A percentile compares a stretch with the other conserved stretches of the same genome.
phyloP scores from a whole-genome alignment of 2,113 vertebrate genomes.

The Amazona vittata region DNA sequence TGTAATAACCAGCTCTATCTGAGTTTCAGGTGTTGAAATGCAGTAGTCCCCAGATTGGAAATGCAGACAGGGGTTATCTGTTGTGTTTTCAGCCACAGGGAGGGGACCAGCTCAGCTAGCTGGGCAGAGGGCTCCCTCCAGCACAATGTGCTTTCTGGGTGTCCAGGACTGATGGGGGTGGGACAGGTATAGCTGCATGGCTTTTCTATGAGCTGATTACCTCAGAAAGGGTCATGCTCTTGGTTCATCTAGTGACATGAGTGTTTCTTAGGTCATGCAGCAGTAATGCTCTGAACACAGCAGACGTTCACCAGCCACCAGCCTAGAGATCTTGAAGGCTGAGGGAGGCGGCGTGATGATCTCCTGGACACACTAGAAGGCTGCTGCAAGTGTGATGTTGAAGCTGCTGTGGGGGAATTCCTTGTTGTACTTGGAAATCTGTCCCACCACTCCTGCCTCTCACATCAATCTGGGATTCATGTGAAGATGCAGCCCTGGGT shows the following conservation, averaged over 20 bases:
- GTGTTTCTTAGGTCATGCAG: not conserved
- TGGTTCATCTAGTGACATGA: accelerated
- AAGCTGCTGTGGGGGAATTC: not conserved
- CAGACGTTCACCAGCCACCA: not conserved
- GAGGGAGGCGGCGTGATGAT: not conserved
- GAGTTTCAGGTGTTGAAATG: not conserved
- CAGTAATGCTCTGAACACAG: not conserved
- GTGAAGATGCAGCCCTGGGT: not conserved
- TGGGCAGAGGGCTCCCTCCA: not conserved
- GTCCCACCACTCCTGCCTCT: not conserved
- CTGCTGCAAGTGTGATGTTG: not conserved
- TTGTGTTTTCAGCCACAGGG: not conserved
- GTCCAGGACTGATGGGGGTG: not conserved
- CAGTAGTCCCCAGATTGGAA: not conserved
- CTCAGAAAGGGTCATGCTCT: not conserved
- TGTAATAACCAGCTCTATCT: not conserved
- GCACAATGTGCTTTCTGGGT: accelerated
- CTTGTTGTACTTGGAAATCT: not conserved
- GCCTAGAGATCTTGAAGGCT: accelerated
- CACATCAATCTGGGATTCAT: accelerated
- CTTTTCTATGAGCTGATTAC: not conserved
- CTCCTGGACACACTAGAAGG: not conserved
- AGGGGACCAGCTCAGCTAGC: not conserved
- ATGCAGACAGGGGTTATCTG: not conserved
- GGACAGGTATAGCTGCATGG: not conserved